These are phyloP conservation scores for Aeoliscus strigatus DNA, from an alignment of 2,797 vertebrate genomes.

Conservation along the genomic window DNA sequence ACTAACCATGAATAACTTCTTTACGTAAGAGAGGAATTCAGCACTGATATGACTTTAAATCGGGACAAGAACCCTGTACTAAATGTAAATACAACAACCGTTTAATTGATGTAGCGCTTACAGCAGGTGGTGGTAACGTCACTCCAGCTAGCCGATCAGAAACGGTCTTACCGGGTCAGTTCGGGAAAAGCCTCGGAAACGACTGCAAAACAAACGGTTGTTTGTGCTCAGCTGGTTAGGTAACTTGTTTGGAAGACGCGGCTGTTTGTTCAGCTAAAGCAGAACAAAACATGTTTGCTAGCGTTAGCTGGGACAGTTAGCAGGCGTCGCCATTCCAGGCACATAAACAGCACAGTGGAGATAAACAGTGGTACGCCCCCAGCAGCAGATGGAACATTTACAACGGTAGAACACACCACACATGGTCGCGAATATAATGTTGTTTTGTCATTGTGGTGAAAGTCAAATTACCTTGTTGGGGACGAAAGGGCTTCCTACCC, in stretches of 20 bases:
- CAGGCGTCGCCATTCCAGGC: constrained; percentile 34
- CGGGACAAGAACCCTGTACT: not conserved
- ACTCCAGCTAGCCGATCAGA: not conserved
- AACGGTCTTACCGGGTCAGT: not conserved
- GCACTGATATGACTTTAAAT: not conserved
- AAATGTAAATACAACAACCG: not conserved
- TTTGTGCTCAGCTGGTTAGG: not conserved
- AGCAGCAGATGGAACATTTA: not conserved
- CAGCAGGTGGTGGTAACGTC: not conserved
- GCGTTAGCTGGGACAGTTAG: constrained; percentile 25
- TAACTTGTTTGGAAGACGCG: not conserved
- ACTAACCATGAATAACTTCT: constrained; percentile 36
- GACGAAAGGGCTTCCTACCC: constrained; percentile 4
- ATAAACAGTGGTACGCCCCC: not conserved
- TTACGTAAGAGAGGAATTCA: constrained; percentile 34
- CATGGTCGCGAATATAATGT: fast-evolving
- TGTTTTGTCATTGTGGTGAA: not conserved
- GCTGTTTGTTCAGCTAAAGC: constrained; percentile 4
- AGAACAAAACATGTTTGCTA: constrained; percentile 22
- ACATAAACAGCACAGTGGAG: constrained; percentile 12
- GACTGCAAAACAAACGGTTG: not conserved
- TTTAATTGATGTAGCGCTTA: not conserved
- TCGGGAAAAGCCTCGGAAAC: fast-evolving
- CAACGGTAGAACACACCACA: fast-evolving
- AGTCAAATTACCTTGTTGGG: constrained; percentile 29